Percentiles rank a stretch among this genome's conserved stretches.
phyloP scores from a whole-genome alignment of 2,797 vertebrate genomes.

The Aulostomus chinensis region DNA sequence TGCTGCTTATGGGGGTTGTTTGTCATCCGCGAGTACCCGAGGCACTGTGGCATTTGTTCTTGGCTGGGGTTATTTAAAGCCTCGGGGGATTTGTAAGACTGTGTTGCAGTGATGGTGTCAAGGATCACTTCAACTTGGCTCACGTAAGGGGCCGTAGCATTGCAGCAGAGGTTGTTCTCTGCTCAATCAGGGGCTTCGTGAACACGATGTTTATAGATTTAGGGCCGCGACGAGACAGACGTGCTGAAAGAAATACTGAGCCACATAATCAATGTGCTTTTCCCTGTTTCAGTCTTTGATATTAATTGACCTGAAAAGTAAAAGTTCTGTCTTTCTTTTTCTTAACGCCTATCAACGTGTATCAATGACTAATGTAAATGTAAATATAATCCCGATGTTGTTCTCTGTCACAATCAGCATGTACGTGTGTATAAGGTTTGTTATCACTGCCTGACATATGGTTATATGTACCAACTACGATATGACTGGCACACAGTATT shows the following conservation, averaged over 20 bases:
- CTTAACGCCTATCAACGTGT: too few relatives aligned
- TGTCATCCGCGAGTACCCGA: conserved; percentile 49
- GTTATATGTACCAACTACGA: too few relatives aligned
- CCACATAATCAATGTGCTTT: conserved; percentile 10
- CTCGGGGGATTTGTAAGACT: conserved; percentile 49
- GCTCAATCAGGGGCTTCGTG: background rate
- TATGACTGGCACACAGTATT: too few relatives aligned
- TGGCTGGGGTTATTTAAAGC: conserved; percentile 61
- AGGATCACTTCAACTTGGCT: conserved; percentile 61
- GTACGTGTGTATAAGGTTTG: too few relatives aligned
- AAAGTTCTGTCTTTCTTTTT: background rate
- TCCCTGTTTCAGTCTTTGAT: background rate
- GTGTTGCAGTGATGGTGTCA: conserved; percentile 61
- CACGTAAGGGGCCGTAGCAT: conserved; percentile 26
- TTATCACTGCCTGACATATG: too few relatives aligned
- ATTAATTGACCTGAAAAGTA: background rate
- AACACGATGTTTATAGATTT: conserved; percentile 12
- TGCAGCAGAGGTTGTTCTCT: conserved; percentile 24
- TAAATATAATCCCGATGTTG: too few relatives aligned
- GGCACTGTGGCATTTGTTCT: conserved; percentile 69
- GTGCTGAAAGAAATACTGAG: background rate
- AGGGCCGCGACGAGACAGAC: background rate
- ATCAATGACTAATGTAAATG: too few relatives aligned
- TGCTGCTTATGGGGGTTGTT: conserved; percentile 49
- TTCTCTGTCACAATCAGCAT: too few relatives aligned